Base-by-base conservation (phyloP, 1,140 invertebrate genomes). In the Trichonephila clavipes region DNA sequence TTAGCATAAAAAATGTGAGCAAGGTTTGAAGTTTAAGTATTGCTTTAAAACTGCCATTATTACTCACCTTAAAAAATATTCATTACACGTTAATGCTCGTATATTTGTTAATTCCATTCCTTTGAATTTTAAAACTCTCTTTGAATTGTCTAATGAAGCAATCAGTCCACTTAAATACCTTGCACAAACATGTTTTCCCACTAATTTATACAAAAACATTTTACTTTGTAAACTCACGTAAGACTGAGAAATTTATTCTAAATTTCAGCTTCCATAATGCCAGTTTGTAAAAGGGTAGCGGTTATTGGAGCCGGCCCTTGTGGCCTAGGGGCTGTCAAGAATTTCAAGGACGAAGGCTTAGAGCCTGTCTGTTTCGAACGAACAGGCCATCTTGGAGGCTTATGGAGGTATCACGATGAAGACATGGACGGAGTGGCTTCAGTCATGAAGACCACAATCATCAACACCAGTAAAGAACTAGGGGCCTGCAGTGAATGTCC, bases 371-470 rank as follows among this genome's bases (percentile, higher is more conserved):
- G 96, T 94, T 96, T 96, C 93, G 96, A 97, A 94, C 95, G 95
- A 89, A 95, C 95, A 28, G 77, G 95, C 82, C 95, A 96, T 92
- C 95, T 96, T 59, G 96, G 96, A 7, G 96, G 96, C 58, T 95
- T 97, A 2, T 97, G 96, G 96, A 96, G 96, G 90, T 97, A 96
- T 94, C 81, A 95, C n/a, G 95, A 96, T 4, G 94, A 96, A 18
- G 95, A 95, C 16, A 18, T 77, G 94, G 95, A 90, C 94, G 95
- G 61, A 95, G 88, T 96, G 94, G 95, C 94, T 89, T 96, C 83
- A 94, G 95, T 95, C 16, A 94, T 94, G 91, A 93, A 93, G 18
- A 92, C 94, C 14, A 95, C 95, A 51, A 93, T 96, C 14, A 96
- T 96, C 77, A 96, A 96, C 91, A 91, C 85, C 12, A 93, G 83